phyloP scores from a whole-genome alignment of 1,140 invertebrate species.

The Myzus persicae region DNA sequence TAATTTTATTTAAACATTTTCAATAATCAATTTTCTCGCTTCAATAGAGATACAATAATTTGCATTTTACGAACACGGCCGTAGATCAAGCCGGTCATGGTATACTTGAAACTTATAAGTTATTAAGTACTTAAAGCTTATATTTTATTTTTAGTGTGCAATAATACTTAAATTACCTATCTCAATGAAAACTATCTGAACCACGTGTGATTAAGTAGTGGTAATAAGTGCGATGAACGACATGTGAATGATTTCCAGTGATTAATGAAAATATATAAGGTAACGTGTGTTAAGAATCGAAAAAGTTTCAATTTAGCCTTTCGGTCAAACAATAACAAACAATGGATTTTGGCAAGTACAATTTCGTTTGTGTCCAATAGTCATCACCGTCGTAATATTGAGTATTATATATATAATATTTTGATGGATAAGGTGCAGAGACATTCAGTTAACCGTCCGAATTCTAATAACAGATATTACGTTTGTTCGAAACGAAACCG shows the following conservation, averaged over 20 bases:
- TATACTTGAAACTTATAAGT: no score
- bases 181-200: background rate
- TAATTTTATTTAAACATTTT: no score
- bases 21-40: background rate
- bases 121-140: background rate
- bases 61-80: background rate
- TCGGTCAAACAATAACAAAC: background rate
- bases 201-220: no score
- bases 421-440: background rate
- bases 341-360: background rate
- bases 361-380: background rate
- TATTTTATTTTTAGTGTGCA: background rate
- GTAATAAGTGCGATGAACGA: background rate
- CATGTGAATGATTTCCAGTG: background rate
- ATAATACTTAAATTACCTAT: background rate
- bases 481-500: background rate
- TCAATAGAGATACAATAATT: background rate
- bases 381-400: background rate
- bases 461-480: constrained; percentile 9
- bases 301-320: background rate
- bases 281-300: background rate
- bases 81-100: no score
- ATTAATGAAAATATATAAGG: background rate
- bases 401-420: background rate
- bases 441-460: background rate